These are phyloP conservation scores for Melanerpes aurifrons DNA, from an alignment of 2,113 vertebrate species.

Conservation along the genomic window DNA sequence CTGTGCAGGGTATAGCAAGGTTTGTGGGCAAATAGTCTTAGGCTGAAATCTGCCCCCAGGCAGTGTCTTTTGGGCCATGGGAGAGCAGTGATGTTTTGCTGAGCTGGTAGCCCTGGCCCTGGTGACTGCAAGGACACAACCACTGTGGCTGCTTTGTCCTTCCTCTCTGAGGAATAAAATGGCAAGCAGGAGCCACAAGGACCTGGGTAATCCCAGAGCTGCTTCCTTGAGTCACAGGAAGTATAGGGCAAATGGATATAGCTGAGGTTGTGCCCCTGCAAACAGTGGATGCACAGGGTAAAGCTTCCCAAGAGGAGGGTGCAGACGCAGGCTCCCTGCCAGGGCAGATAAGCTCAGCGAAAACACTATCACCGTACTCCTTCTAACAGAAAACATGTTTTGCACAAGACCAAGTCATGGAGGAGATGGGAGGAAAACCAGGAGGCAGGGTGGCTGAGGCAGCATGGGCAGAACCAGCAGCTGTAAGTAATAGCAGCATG, in stretches of 20 bases:
- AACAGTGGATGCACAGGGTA: background rate
- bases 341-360: background rate
- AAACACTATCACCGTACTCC: background rate
- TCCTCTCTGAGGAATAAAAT: background rate
- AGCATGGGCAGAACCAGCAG: too few species aligned
- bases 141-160: background rate
- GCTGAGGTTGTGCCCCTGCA: background rate
- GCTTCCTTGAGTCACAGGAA: fast-evolving
- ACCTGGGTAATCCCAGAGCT: background rate
- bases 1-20: background rate
- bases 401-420: background rate
- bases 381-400: background rate
- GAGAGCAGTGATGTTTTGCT: background rate
- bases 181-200: fast-evolving
- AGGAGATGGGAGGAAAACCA: background rate
- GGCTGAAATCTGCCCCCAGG: background rate
- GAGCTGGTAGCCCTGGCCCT: background rate
- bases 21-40: background rate
- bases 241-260: fast-evolving
- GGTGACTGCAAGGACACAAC: background rate
- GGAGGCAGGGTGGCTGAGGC: background rate
- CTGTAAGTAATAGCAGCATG: too few species aligned
- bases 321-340: background rate
- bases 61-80: background rate
- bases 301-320: background rate